phyloP scores from a whole-genome alignment of 2,113 vertebrate genomes.

The Myanophis thanlyinensis region DNA sequence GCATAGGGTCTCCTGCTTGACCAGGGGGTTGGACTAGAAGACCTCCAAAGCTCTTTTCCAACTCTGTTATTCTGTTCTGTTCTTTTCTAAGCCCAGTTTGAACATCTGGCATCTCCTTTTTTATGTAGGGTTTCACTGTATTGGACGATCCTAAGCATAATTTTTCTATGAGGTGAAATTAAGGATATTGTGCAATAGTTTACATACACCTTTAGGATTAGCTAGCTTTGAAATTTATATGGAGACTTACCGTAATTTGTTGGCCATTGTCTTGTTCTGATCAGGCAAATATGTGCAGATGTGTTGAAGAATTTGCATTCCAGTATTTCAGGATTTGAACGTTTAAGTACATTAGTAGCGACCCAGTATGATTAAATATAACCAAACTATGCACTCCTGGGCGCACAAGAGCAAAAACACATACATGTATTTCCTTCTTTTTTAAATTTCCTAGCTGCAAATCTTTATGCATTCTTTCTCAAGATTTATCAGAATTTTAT shows the following conservation, averaged over 20 bases:
- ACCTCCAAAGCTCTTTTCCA: neutral
- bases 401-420: no score
- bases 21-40: neutral
- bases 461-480: slow-evolving; percentile 28
- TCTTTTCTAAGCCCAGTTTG: neutral
- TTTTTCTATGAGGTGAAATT: neutral
- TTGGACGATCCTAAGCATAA: neutral
- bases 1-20: neutral
- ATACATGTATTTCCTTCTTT: neutral
- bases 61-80: neutral
- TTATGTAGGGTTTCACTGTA: neutral
- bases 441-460: slow-evolving; percentile 24
- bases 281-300: neutral
- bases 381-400: neutral
- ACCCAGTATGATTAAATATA: slow-evolving; percentile 12
- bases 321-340: neutral
- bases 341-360: slow-evolving; percentile 27
- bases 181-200: neutral
- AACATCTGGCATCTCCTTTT: neutral
- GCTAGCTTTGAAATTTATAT: neutral
- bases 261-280: neutral
- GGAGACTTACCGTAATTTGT: neutral
- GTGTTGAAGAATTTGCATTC: neutral
- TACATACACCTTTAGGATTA: neutral
- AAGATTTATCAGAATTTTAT: neutral